These are phyloP conservation scores for Potamarius usumacintae DNA, from an alignment of 2,113 vertebrate species.

Conservation along the genomic window DNA sequence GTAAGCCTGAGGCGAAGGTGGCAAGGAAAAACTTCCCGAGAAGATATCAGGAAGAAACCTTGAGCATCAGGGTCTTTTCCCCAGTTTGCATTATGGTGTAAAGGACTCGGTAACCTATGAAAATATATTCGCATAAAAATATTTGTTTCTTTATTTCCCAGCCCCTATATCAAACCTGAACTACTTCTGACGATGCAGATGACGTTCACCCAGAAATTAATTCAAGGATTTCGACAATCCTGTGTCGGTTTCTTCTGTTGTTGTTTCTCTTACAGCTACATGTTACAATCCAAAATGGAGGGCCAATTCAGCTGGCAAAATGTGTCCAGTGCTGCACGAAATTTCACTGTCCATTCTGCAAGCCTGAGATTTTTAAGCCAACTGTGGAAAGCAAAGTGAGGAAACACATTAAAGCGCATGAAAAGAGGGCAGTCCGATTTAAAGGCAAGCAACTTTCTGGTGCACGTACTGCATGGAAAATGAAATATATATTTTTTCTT, in stretches of 20 bases:
- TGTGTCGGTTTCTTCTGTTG: background rate
- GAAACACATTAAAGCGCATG: slow-evolving; percentile 5
- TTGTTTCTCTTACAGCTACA: background rate
- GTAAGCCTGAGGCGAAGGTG: too few relatives aligned
- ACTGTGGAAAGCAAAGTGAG: background rate
- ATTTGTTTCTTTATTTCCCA: background rate
- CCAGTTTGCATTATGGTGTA: too few relatives aligned
- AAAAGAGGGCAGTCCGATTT: background rate
- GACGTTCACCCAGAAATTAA: background rate
- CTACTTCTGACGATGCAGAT: background rate
- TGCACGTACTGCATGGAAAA: background rate
- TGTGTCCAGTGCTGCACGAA: background rate
- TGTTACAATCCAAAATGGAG: background rate
- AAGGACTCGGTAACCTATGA: too few relatives aligned
- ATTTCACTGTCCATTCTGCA: slow-evolving; percentile 13
- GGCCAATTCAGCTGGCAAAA: background rate
- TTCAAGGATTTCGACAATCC: background rate
- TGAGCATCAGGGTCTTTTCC: too few relatives aligned
- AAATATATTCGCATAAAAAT: background rate
- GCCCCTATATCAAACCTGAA: background rate
- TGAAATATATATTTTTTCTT: background rate
- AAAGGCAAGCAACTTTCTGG: background rate
- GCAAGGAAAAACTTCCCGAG: too few relatives aligned
- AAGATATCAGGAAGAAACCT: too few relatives aligned
- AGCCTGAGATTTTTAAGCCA: slow-evolving; percentile 3